Base-by-base conservation (phyloP, 2,888 invertebrate species). In the Zonitis immaculata region DNA sequence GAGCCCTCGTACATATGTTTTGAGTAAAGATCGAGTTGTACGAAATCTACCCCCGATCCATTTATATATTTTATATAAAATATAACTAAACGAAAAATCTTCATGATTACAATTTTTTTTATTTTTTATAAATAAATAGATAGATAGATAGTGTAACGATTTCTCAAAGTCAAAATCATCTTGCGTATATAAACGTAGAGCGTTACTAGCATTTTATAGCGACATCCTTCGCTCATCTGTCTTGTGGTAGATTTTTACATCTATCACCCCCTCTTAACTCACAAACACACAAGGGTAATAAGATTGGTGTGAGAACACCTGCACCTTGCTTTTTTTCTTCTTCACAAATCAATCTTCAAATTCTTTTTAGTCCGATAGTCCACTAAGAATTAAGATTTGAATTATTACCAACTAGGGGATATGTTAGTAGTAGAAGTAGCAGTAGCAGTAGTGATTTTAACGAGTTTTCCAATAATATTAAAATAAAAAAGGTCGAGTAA, bases 151-250 rank as follows among this genome's bases (percentile, higher is more conserved):
- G 22, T n/a, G 39, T 39, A 39, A 39, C 39, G 39, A 39, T 39
- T 39, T 39, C 39, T 39, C 39, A 39, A 39, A 39, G 39, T 39
- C 39, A 39, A 20, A 11, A 16, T 6, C 9, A 20, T 20, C 39
- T 39, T 39, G 39, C 39, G 39, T 39, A 39, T n/a, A n/a, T 44
- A 27, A 26, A 12, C 18, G 39, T 20, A n/a, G n/a, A 9, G 35
- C 16, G 35, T 35, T 35, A 18, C 35, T 35, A 18, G 39, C 47
- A 32, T 30, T 47, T 52, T 49, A 26, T 47, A 14, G 44, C 44
- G 72, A 73, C 73, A 72, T 72, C 71, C 70, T 70, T 69, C 71
- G 66, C 63, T 67, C 66, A 68, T 68, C 66, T 66, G 67, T 68
- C 66, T 66, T 61, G 64, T 61, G 18, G 50, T 48, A 57, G 63